These are phyloP conservation scores for Beris chalybata DNA, from an alignment of 2,888 invertebrate genomes.

Conservation along the genomic window DNA sequence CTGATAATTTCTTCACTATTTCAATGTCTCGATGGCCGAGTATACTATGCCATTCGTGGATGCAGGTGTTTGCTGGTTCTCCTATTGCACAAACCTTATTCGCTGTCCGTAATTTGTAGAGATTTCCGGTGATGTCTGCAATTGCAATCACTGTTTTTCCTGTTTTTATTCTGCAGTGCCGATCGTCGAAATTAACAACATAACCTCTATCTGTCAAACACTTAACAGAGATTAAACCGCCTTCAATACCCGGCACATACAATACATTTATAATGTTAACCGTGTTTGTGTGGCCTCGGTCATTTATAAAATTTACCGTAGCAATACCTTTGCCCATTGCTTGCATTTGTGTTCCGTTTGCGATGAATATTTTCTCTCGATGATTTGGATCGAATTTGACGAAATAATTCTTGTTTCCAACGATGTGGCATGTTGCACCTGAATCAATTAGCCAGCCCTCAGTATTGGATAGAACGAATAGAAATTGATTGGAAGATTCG, in stretches of 20 bases:
- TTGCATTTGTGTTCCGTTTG: conserved; percentile 35
- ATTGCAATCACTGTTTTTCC: not conserved
- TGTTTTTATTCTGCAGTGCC: conserved; percentile 4
- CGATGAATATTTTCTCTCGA: conserved; percentile 34
- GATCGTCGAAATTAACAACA: conserved; percentile 5
- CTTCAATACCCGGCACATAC: conserved; percentile 29
- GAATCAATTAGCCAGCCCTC: conserved; percentile 40
- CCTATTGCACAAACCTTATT: not conserved
- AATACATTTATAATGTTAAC: conserved; percentile 30
- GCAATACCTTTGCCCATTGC: conserved; percentile 36
- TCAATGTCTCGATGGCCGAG: conserved; percentile 37
- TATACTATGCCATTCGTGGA: conserved; percentile 38
- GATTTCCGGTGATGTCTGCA: not conserved
- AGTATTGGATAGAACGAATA: conserved; percentile 15
- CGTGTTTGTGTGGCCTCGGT: conserved; percentile 9
- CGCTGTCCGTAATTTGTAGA: not conserved
- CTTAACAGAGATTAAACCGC: conserved; percentile 30
- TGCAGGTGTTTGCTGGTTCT: conserved; percentile 31
- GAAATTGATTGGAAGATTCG: conserved; percentile 30
- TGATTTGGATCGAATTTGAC: conserved; percentile 34
- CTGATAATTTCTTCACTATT: not conserved
- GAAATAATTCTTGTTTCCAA: conserved; percentile 37
- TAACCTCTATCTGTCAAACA: conserved; percentile 18
- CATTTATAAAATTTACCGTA: conserved; percentile 29
- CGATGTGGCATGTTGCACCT: conserved; percentile 39